Evolutionary conservation across 1,140 invertebrate species (phyloP).

Genomic region (Trissolcus basalis): DNA sequence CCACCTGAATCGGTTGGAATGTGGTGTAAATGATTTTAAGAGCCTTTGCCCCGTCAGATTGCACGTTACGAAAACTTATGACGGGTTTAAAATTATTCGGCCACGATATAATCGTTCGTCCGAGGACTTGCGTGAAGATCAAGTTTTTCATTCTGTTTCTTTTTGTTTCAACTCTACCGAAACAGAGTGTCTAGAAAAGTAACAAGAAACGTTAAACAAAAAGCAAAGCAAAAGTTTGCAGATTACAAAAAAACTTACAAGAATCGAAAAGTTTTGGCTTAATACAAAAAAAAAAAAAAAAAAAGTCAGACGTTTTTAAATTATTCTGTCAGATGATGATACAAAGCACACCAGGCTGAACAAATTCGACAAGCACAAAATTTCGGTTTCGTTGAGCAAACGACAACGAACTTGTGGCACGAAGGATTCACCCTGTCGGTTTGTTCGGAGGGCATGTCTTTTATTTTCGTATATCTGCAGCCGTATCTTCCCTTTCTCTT

Average conservation of each 20-base stretch:
- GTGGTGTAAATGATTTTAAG: conserved; percentile 31
- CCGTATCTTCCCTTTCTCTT: conserved; percentile 46
- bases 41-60: conserved; percentile 15
- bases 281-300: too few relatives aligned
- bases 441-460: conserved; percentile 63
- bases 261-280: too few relatives aligned
- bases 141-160: too few relatives aligned
- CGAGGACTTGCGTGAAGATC: too few relatives aligned
- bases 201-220: too few relatives aligned
- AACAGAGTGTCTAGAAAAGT: too few relatives aligned
- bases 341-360: conserved; percentile 7
- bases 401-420: conserved; percentile 32
- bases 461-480: conserved; percentile 59
- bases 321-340: background rate
- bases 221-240: too few relatives aligned
- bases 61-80: conserved; percentile 60
- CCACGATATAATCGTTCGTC: conserved; percentile 32
- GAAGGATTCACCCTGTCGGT: conserved; percentile 61
- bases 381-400: conserved; percentile 21
- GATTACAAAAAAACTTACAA: too few relatives aligned
- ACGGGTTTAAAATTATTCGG: conserved; percentile 61
- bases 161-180: too few relatives aligned
- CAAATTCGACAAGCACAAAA: conserved; percentile 42
- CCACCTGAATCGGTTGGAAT: conserved; percentile 28
- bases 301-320: background rate